phyloP scores from a whole-genome alignment of 2,888 invertebrate species.

The Drosophila longiperda region DNA sequence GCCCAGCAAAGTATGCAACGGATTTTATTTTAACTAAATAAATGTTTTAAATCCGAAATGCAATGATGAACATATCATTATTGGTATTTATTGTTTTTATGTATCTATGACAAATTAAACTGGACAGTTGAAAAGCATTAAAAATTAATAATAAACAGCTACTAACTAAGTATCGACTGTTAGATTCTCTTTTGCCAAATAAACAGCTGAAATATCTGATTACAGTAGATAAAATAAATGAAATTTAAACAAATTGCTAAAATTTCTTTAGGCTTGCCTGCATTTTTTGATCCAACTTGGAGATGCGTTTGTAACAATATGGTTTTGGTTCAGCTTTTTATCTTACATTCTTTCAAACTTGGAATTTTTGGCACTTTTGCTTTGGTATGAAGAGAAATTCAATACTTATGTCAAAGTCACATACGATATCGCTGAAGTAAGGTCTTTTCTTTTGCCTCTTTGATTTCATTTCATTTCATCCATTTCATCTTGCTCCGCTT shows the following conservation, averaged over 20 bases:
- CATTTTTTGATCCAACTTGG: not conserved
- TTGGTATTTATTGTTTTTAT: not conserved
- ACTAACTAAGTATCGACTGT: not conserved
- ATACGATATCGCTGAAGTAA: not conserved
- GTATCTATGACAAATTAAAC: not conserved
- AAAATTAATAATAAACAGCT: not conserved
- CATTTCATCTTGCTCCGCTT: not conserved
- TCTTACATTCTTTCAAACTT: not conserved
- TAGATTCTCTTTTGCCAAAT: not conserved
- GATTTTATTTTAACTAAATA: not conserved
- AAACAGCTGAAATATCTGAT: not conserved
- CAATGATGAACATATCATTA: not conserved
- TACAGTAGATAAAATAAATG: not conserved
- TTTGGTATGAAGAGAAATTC: not conserved
- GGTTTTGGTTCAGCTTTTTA: not conserved
- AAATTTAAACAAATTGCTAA: not conserved
- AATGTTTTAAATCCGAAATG: not conserved
- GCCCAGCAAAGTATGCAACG: conserved; percentile 17
- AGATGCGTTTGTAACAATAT: not conserved
- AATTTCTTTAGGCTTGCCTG: not conserved
- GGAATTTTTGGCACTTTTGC: not conserved
- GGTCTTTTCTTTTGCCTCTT: not conserved
- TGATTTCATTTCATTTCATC: too few relatives aligned
- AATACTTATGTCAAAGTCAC: not conserved
- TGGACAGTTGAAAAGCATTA: not conserved